These are phyloP conservation scores for Telmatochromis sp. DNA, from an alignment of 2,113 vertebrate genomes.

Conservation along the genomic window DNA sequence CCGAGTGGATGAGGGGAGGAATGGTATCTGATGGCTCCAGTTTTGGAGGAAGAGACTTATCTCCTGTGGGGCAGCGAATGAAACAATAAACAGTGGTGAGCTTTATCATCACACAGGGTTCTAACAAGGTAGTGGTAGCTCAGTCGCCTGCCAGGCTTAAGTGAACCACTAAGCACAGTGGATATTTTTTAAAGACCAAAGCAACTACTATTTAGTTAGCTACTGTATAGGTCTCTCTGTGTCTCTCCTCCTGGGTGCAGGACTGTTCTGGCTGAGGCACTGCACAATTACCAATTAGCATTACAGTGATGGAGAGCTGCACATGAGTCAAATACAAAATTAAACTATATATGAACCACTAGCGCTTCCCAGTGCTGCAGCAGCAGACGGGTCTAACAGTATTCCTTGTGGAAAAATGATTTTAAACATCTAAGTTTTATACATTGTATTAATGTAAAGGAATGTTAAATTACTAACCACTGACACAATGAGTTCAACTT, in stretches of 20 bases:
- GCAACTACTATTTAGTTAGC: neutral
- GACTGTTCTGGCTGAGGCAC: neutral
- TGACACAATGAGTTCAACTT: neutral
- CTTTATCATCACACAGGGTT: neutral
- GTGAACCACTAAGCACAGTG: neutral
- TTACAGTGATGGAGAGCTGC: neutral
- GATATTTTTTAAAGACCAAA: neutral
- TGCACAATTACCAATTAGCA: neutral
- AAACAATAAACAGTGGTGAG: neutral
- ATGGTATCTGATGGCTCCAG: conserved; percentile 93
- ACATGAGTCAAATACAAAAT: neutral
- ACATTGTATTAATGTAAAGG: neutral
- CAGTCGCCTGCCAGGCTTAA: neutral
- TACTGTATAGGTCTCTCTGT: neutral
- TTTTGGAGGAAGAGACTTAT: conserved; percentile 94
- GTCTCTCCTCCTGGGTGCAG: neutral
- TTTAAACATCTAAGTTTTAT: neutral
- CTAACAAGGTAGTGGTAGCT: neutral
- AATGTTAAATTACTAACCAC: neutral
- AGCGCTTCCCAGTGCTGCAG: neutral
- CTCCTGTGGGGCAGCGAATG: conserved; percentile 70
- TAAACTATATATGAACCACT: neutral
- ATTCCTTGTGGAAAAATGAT: neutral
- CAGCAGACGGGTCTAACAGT: neutral
- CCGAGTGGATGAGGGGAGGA: conserved; percentile 85